Base-by-base conservation (phyloP, 2,888 invertebrate species). In the Chymomyza caudatula region DNA sequence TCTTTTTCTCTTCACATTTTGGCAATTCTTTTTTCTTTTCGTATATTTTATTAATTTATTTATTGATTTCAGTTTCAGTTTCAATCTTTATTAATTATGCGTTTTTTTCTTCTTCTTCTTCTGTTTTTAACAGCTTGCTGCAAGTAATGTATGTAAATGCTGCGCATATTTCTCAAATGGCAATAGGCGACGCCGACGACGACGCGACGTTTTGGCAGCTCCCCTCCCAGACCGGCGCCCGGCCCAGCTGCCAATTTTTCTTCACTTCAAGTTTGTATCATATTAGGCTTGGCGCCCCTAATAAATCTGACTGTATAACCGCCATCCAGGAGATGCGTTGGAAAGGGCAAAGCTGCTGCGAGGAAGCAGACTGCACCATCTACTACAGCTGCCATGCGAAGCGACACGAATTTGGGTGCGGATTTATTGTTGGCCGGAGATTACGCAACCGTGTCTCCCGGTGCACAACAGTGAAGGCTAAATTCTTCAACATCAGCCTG, bases 21-120 rank as follows among this genome's bases (percentile, higher is more conserved):
- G 51, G 51, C 51, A 51, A 51, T 13, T 13, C 20, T 5, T 13
- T 20, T 19, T 22, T 66, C 71, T 60, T 70, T 71, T 70, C 66
- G 66, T 71, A 70, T 65, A 71, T 15, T 66, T 79, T 70, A 77
- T 74, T 76, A 80, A 76, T 76, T 71, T 66, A 77, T 80, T 83
- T 83, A 76, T 83, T 79, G 79, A 73, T 19, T 13, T 51, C 51
- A 51, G 20, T 17, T 47, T 17, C 47, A 15, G 19, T 17, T 19
- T 17, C 47, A 47, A 47, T 8, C 60, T 72, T 51, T 19, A 59
- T 72, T 65, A 63, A 65, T 67, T 53, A 54, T 55, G 55, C 67
- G 55, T 68, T 53, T 65, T 57, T 71, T 47, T 60, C 54, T 42
- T 5, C 4, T 65, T 57, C 69, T 47, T 60, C 54, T 37, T 37